Conservation (phyloP, 2,797 vertebrate genomes). For the Glyptemys insculpta region DNA sequence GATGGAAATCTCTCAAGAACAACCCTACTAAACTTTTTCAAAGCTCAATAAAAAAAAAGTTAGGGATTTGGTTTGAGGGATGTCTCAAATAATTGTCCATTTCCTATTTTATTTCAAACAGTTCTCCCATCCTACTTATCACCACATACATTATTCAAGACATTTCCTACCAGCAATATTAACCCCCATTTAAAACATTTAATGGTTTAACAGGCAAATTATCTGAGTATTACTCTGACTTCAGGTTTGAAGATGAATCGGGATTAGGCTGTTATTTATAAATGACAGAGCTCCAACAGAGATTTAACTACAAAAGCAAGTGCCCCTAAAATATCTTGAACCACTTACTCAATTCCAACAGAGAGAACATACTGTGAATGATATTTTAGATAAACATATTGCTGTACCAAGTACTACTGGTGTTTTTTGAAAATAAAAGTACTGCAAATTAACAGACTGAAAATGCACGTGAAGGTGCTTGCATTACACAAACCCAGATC, state of each 20-base stretch:
- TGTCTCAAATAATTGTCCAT: background rate
- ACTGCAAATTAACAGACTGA: background rate
- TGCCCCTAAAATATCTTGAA: accelerated
- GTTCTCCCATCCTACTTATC: background rate
- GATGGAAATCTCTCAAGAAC: background rate
- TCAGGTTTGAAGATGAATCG: background rate
- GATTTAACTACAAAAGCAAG: background rate
- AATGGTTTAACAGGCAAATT: background rate
- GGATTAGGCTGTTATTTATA: accelerated
- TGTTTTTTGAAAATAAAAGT: background rate
- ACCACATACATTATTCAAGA: accelerated
- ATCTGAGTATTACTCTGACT: background rate
- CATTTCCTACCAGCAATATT: accelerated
- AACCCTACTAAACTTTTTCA: background rate
- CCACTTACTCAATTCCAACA: background rate
- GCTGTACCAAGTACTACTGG: background rate
- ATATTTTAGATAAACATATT: background rate
- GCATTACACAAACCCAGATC: background rate
- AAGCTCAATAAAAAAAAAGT: background rate
- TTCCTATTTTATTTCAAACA: background rate
- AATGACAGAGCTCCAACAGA: background rate
- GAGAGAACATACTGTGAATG: background rate
- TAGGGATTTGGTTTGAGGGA: background rate
- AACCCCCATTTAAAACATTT: no score
- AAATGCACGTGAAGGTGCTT: background rate